phyloP scores from a whole-genome alignment of 2,888 invertebrate genomes.

The Sphaerophoria rueppellii region DNA sequence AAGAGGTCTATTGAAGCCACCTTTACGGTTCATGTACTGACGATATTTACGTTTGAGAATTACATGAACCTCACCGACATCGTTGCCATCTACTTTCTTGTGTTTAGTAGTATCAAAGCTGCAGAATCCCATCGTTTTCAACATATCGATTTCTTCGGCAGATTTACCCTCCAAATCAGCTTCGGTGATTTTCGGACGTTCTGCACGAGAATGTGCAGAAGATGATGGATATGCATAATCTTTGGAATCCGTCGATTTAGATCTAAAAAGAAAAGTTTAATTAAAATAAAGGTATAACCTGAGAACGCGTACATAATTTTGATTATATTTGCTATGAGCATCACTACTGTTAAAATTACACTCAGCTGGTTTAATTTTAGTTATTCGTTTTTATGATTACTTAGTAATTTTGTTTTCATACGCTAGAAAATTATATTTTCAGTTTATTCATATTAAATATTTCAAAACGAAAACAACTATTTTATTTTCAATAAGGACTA shows the following conservation, averaged over 20 bases:
- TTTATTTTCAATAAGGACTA: too few relatives aligned
- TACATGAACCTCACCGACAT: constrained; percentile 96
- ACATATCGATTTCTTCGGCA: constrained; percentile 96
- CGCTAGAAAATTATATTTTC: too few relatives aligned
- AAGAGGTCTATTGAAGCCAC: constrained; percentile 98
- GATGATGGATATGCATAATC: constrained; percentile 77
- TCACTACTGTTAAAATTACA: too few relatives aligned
- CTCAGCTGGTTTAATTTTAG: too few relatives aligned
- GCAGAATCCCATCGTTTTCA: constrained; percentile 98
- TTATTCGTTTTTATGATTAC: too few relatives aligned
- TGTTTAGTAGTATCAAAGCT: constrained; percentile 98
- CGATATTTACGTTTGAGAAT: constrained; percentile 97
- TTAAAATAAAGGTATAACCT: too few relatives aligned
- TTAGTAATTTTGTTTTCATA: too few relatives aligned
- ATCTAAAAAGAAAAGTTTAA: constrained; percentile 35
- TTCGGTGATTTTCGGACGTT: constrained; percentile 88
- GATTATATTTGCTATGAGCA: too few relatives aligned
- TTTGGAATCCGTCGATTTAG: constrained; percentile 75
- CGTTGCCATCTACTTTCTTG: constrained; percentile 96
- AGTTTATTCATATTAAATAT: too few relatives aligned
- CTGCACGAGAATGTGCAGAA: constrained; percentile 79
- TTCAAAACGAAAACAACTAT: too few relatives aligned
- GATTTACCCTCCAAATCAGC: constrained; percentile 95
- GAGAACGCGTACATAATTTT: too few relatives aligned
- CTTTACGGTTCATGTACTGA: constrained; percentile 99